Percentiles rank a stretch among this genome's conserved stretches.
Evolutionary conservation across 92 coral and sea anemone species (phyloP).

Genomic region (Epizoanthus scotinus): DNA sequence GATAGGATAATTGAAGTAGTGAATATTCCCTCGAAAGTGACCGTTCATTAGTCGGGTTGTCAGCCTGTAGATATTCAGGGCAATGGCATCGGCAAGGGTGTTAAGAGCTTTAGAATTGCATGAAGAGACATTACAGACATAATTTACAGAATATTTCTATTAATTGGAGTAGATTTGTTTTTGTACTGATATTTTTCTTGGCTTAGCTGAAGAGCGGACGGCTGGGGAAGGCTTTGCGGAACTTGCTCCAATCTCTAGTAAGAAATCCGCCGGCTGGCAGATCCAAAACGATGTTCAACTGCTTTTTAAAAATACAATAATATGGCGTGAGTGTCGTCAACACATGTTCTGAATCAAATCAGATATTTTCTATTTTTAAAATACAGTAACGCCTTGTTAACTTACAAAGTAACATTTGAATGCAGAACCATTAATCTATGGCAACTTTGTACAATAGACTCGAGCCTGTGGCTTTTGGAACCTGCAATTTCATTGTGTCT

Average conservation of each 20-base stretch:
- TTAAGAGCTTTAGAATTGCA: neutral
- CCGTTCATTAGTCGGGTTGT: constrained; percentile 5
- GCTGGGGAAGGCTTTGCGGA: neutral
- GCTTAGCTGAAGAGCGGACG: constrained; percentile 4
- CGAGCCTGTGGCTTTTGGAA: neutral
- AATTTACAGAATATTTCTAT: neutral
- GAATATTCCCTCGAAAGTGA: neutral
- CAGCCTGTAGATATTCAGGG: constrained; percentile 6
- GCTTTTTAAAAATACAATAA: neutral
- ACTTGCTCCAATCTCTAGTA: neutral
- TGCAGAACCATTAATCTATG: too few relatives aligned
- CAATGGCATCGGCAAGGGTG: constrained; percentile 24
- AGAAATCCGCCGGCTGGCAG: neutral
- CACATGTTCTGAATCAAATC: constrained; percentile 20
- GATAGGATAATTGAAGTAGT: constrained; percentile 9
- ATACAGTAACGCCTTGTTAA: neutral
- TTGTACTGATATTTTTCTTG: neutral
- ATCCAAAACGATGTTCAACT: neutral
- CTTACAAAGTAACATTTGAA: neutral
- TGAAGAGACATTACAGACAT: neutral
- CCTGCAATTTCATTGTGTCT: neutral
- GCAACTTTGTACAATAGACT: too few relatives aligned
- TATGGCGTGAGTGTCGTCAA: neutral
- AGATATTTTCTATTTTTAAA: neutral
- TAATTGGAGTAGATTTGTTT: neutral